phyloP scores from a whole-genome alignment of 2,888 invertebrate genomes.

The Lycophotia porphyrea region DNA sequence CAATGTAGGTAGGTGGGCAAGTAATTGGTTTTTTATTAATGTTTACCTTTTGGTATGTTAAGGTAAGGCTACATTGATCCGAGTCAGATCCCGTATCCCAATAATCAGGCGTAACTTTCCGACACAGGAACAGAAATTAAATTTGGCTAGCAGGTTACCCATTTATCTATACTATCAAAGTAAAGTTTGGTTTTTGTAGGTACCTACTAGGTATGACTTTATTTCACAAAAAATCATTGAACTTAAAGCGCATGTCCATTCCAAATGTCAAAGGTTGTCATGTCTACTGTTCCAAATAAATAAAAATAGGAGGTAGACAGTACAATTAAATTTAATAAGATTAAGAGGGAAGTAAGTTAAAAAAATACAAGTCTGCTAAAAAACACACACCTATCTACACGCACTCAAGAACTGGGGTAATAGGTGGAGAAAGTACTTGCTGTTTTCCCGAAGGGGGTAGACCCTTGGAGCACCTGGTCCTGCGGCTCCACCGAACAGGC shows the following conservation, averaged over 20 bases:
- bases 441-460: too few species aligned
- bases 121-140: neutral
- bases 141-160: neutral
- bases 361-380: too few species aligned
- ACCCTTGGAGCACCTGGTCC: too few species aligned
- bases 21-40: conserved; percentile 49
- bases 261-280: neutral
- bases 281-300: too few species aligned
- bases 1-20: neutral
- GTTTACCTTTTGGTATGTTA: conserved; percentile 13
- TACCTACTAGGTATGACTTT: neutral
- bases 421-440: too few species aligned
- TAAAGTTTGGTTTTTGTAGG: neutral
- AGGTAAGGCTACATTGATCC: conserved; percentile 24
- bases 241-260: neutral
- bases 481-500: too few species aligned
- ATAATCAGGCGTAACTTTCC: conserved; percentile 6
- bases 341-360: too few species aligned
- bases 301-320: too few species aligned
- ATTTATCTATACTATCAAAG: neutral
- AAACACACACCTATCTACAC: too few species aligned
- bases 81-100: conserved; percentile 1
- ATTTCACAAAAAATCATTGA: neutral
- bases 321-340: too few species aligned
- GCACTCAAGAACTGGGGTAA: too few species aligned